These are phyloP conservation scores for Ericerus pela DNA, from an alignment of 1,140 invertebrate species.

Conservation along the genomic window DNA sequence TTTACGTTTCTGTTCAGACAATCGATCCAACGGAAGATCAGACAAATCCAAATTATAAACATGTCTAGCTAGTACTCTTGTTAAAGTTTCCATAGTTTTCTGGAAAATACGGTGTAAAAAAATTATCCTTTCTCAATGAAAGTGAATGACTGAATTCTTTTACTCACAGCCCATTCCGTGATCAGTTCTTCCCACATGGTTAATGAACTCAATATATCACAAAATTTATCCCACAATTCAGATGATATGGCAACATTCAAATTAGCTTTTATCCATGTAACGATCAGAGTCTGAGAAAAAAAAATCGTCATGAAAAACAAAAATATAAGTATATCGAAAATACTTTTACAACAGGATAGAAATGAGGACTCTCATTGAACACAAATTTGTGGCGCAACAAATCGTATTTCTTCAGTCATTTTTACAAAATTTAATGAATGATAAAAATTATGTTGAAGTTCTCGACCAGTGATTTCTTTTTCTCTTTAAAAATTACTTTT, in stretches of 20 bases:
- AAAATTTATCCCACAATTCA: slow-evolving; percentile 88
- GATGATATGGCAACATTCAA: slow-evolving; percentile 77
- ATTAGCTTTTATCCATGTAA: slow-evolving; percentile 96
- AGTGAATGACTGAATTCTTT: neutral
- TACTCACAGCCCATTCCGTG: slow-evolving; percentile 82
- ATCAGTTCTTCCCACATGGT: slow-evolving; percentile 92
- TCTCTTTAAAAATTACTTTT: no score
- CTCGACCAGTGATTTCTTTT: no score
- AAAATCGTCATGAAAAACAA: slow-evolving; percentile 5
- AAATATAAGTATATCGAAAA: no score
- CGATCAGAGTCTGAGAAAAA: slow-evolving; percentile 75
- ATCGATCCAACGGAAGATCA: slow-evolving; percentile 69
- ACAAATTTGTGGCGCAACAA: no score
- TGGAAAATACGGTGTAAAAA: slow-evolving; percentile 30
- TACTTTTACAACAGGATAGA: no score
- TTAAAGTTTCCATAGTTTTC: slow-evolving; percentile 94
- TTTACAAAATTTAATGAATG: no score
- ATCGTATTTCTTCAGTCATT: no score
- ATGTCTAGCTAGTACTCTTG: slow-evolving; percentile 76
- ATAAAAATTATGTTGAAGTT: no score
- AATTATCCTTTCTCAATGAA: neutral
- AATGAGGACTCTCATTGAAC: no score
- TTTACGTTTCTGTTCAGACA: slow-evolving; percentile 64
- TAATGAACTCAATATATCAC: slow-evolving; percentile 69
- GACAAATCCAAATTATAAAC: slow-evolving; percentile 84